Evolutionary conservation across 2,888 invertebrate species (phyloP), one percentile per base, ranked within the genome.

Genomic region (Tetheella fluctuosa): DNA sequence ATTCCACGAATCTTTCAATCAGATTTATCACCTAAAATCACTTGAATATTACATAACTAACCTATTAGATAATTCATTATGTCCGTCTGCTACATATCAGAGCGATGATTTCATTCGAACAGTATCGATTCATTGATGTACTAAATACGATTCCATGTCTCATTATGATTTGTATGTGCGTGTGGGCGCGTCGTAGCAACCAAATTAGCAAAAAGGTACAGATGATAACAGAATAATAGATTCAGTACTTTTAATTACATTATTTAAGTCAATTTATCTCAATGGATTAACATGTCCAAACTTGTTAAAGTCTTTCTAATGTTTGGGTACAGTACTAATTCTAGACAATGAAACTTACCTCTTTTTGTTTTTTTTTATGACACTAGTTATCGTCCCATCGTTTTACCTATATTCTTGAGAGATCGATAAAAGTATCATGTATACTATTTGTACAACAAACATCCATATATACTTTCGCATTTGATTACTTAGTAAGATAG

Each of bases 71-170:
- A 48, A 48, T 20, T 48, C 42, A 42, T 42, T n/a, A 1, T 42
- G 37, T 37, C 39, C 6, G 48, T 48, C 48, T 48, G 48, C 48
- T 48, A 48, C 48, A 20, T 48, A 48, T 48, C 17, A 20, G 17
- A 10, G 10, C 48, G 48, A 48, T 48, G 48, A 48, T 48, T 48
- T 48, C 48, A 48, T 48, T 48, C 20, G 48, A 48, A 20, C 48
- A 48, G 17, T 20, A 48, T 48, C 48, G 39, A 39, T 39, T 39
- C 17, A 20, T 17, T 17, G 48, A 48, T 39, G 39, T 39, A 39
- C n/a, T 39, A 39, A 39, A n/a, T 39, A 39, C n/a, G 6, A 39
- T 39, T 13, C 13, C 34, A n/a, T 39, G n/a, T 39, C 39, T 15
- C n/a, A 39, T 39, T 39, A 39, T 39, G n/a, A n/a, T 39, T 39